These are phyloP conservation scores for Cryptoleucopteryx plumbea DNA, from an alignment of 2,113 vertebrate species.

Conservation along the genomic window DNA sequence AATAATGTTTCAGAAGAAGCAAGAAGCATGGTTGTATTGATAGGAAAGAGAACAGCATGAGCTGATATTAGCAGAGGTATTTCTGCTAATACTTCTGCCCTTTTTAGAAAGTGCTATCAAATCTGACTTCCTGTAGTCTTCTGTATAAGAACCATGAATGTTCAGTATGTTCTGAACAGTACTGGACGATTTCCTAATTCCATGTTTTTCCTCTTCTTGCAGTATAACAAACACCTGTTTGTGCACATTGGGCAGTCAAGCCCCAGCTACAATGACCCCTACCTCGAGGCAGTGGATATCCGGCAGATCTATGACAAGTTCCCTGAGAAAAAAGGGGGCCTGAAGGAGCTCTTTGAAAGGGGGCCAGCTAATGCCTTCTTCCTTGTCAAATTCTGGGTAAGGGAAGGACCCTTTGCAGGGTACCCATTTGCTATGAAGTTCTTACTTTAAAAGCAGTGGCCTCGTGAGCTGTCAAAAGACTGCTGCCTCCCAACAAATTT, in stretches of 20 bases:
- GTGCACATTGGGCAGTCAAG: constrained; percentile 92
- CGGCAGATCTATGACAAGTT: constrained; percentile 95
- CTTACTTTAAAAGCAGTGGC: not conserved
- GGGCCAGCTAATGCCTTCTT: constrained; percentile 90
- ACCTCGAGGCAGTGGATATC: constrained; percentile 90
- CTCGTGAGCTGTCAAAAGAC: not conserved
- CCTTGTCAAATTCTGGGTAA: constrained; percentile 95
- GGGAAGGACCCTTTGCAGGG: not conserved
- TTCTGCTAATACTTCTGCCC: not conserved
- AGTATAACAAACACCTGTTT: constrained; percentile 95
- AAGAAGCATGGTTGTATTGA: not conserved
- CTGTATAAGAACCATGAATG: not conserved
- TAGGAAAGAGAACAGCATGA: not conserved
- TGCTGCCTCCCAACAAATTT: not conserved
- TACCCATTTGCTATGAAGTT: not conserved
- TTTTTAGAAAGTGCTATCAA: not conserved
- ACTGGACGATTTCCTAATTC: not conserved
- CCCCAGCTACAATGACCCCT: constrained; percentile 86
- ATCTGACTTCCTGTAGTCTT: not conserved
- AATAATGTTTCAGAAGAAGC: not conserved
- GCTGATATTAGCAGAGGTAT: not conserved
- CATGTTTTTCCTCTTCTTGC: constrained; percentile 31
- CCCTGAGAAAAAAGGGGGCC: constrained; percentile 91
- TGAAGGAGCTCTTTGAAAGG: constrained; percentile 92
- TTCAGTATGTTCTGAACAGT: not conserved